Percentiles rank a stretch among this genome's conserved stretches.
These are phyloP conservation scores for Brachypodius melanocephalos DNA, from an alignment of 2,113 vertebrate genomes.

Conservation along the genomic window DNA sequence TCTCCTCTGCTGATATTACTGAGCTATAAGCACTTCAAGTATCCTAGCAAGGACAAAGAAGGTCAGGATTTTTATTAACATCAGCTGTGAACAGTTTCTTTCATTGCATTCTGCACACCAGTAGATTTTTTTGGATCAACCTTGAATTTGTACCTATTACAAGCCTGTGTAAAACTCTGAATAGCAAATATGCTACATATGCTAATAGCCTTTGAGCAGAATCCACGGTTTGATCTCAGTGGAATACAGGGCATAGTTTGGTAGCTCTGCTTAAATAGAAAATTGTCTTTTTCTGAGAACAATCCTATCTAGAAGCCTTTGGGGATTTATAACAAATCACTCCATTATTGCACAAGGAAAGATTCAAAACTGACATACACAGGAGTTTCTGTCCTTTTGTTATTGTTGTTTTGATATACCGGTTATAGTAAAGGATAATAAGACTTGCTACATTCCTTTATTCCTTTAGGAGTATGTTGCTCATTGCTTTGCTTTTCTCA, in stretches of 20 bases:
- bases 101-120: background rate
- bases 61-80: background rate
- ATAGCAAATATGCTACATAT: background rate
- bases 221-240: background rate
- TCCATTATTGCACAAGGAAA: background rate
- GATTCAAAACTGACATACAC: background rate
- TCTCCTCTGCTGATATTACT: background rate
- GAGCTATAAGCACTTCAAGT: background rate
- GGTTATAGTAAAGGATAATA: background rate
- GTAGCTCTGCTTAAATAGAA: background rate
- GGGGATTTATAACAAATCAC: background rate
- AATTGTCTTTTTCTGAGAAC: background rate
- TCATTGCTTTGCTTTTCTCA: background rate
- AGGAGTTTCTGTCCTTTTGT: background rate
- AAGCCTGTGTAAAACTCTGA: background rate
- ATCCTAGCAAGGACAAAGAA: background rate
- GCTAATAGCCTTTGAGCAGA: constrained; percentile 1
- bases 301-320: background rate
- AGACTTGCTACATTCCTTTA: background rate
- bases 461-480: background rate
- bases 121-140: background rate
- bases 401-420: background rate
- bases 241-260: background rate
- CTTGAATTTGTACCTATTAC: background rate
- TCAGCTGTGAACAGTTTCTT: background rate